Evolutionary conservation across 2,888 invertebrate species (phyloP), one percentile per base, ranked within the genome.

Genomic region (Drosophila prostipennis): DNA sequence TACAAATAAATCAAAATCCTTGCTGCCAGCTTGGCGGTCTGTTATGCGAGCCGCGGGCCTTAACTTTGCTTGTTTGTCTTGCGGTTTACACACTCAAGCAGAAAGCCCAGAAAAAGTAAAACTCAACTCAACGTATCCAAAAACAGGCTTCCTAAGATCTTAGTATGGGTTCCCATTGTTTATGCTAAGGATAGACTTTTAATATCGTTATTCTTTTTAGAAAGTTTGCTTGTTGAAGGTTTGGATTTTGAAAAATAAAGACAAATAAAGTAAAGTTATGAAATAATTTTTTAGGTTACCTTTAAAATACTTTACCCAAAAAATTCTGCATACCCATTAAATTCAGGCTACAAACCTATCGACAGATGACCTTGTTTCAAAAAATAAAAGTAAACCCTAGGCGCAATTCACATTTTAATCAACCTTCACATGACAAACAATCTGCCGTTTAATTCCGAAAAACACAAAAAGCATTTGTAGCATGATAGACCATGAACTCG

Each of bases 1-100:
- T 80, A 74, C 64, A 74, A 80, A 89, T 83, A 83, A 87, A 87
- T 85, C 86, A 83, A 77, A 79, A 56, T 71, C 74, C 65, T 72
- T 63, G 74, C 74, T 75, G 75, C 81, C 76, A 74, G 72, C 74
- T 78, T 46, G 77, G 75, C 65, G 73, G 70, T 63, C 64, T 68
- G 76, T 76, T 86, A 83, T 76, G 72, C 78, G 54, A 64, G 76
- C 73, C 87, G 56, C 65, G 56, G 77, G 77, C 57, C 45, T 23
- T n/a, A 32, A 26, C 40, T 51, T 37, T 67, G 65, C 54, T 29
- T 76, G 76, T 87, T 84, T 72, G 63, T 76, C 79, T 78, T 87
- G 74, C 39, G 79, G 84, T 53, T 87, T 68, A 74, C 36, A 49
- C 43, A 29, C 57, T 10, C 34, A 23, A 19, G 11, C 16, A 26